phyloP scores from a whole-genome alignment of 1,140 invertebrate genomes.

The Neodiprion lecontei region DNA sequence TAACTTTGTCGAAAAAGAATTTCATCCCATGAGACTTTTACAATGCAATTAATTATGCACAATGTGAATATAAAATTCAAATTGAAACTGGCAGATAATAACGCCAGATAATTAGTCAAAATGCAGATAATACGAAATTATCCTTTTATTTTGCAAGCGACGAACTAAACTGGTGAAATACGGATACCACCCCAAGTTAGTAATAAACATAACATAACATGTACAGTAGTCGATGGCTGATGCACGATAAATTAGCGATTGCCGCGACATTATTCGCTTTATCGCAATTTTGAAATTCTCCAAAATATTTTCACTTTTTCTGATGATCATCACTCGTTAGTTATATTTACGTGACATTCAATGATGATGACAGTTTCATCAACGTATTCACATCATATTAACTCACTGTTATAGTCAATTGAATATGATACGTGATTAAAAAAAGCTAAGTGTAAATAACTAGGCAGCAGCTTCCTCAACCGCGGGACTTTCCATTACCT shows the following conservation, averaged over 20 bases:
- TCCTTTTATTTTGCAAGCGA: background rate
- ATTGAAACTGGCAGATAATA: too few species aligned
- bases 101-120: background rate
- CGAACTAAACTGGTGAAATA: background rate
- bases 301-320: background rate
- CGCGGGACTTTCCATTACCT: constrained; percentile 40
- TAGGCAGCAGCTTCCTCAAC: constrained; percentile 54
- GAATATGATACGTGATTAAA: background rate
- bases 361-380: background rate
- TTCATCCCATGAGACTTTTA: too few species aligned
- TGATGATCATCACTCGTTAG: background rate
- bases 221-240: background rate
- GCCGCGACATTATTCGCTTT: background rate
- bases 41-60: too few species aligned
- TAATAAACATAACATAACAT: constrained; percentile 2
- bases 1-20: too few species aligned
- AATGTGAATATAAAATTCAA: too few species aligned
- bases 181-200: background rate
- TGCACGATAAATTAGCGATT: background rate
- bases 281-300: background rate
- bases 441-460: constrained; percentile 22
- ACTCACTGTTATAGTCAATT: background rate
- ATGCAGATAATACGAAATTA: background rate
- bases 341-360: background rate
- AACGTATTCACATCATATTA: background rate